phyloP scores from a whole-genome alignment of 2,113 vertebrate species.

The Hymenochirus boettgeri region DNA sequence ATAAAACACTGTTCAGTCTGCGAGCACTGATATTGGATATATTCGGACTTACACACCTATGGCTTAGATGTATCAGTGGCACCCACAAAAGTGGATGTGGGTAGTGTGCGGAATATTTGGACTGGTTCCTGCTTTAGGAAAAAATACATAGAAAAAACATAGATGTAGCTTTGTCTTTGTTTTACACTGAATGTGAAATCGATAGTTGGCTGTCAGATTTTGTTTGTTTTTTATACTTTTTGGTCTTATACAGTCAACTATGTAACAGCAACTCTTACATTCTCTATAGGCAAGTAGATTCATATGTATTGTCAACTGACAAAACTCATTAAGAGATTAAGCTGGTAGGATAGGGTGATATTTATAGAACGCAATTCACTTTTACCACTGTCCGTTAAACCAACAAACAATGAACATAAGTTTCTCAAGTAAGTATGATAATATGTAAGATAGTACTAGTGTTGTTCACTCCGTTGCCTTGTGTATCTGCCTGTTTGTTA shows the following conservation, averaged over 20 bases:
- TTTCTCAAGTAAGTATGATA: slow-evolving; percentile 2
- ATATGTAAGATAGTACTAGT: slow-evolving; percentile 12
- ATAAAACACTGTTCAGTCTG: too few species aligned
- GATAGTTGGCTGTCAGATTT: too few species aligned
- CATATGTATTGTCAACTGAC: neutral
- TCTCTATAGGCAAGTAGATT: neutral
- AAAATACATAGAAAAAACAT: too few species aligned
- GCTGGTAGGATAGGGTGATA: neutral
- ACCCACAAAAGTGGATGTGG: too few species aligned
- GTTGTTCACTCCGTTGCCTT: slow-evolving; percentile 1
- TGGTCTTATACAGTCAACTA: neutral
- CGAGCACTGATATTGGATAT: too few species aligned
- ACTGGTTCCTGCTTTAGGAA: too few species aligned
- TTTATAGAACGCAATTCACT: neutral
- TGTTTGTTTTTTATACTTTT: too few species aligned
- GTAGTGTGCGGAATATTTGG: too few species aligned
- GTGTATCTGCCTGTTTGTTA: slow-evolving; percentile 1
- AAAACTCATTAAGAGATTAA: neutral
- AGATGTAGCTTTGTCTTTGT: too few species aligned
- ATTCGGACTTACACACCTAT: too few species aligned
- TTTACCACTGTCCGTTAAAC: slow-evolving; percentile 8
- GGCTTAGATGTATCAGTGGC: too few species aligned
- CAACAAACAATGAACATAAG: neutral
- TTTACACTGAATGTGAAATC: too few species aligned
- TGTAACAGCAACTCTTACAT: neutral